Conservation (phyloP, 92 coral and sea anemone species). For the Epizoanthus stellaris region DNA sequence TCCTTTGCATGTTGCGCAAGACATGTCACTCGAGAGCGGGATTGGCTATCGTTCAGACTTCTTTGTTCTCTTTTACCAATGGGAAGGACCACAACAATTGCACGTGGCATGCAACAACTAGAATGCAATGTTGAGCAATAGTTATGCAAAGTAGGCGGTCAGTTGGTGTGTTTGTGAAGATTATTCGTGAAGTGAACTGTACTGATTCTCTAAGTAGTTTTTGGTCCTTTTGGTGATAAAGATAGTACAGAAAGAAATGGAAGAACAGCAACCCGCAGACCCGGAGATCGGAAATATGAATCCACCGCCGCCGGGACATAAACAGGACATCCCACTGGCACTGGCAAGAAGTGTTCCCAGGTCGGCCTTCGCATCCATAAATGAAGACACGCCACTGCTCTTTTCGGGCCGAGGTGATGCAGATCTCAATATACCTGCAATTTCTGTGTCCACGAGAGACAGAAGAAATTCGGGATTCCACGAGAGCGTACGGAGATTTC, state of each 20-base stretch:
- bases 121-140: neutral
- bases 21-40: neutral
- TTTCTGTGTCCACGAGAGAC: slow-evolving; percentile 2
- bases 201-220: neutral
- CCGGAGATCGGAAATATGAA: neutral
- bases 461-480: slow-evolving; percentile 57
- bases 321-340: slow-evolving; percentile 13
- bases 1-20: too few species aligned
- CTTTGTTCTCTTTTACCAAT: slow-evolving; percentile 25
- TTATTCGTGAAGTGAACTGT: neutral
- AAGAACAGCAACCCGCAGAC: neutral
- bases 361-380: neutral
- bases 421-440: slow-evolving; percentile 9
- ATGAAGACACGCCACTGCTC: slow-evolving; percentile 27
- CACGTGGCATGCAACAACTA: slow-evolving; percentile 17
- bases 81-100: slow-evolving; percentile 11
- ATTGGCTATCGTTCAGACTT: neutral
- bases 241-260: slow-evolving; percentile 2
- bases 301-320: neutral
- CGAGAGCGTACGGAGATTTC: slow-evolving; percentile 72
- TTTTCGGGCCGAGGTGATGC: neutral
- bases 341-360: neutral
- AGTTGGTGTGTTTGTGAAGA: neutral
- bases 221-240: too few species aligned
- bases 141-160: too few species aligned